A percentile compares a stretch with the other conserved stretches of the same genome.
These are phyloP conservation scores for Caenorhabditis doughertyi DNA, from an alignment of 2,888 invertebrate genomes.

Conservation along the genomic window DNA sequence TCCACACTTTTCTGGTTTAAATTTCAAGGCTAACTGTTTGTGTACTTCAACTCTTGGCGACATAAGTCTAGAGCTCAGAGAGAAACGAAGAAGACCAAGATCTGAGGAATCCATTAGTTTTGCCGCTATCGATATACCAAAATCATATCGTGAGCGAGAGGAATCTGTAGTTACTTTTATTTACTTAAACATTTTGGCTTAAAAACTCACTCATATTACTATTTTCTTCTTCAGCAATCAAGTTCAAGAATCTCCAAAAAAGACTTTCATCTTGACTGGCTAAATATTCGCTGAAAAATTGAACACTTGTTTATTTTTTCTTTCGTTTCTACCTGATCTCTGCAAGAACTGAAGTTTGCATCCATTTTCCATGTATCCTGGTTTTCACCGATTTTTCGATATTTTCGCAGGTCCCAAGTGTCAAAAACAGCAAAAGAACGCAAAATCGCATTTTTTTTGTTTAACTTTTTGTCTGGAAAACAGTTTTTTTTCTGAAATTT, in stretches of 20 bases:
- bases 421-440: background rate
- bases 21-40: background rate
- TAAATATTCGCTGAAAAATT: slow-evolving; percentile 31
- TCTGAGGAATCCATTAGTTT: slow-evolving; percentile 15
- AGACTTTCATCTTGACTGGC: background rate
- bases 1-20: background rate
- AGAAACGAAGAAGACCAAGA: slow-evolving; percentile 15
- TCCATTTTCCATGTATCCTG: slow-evolving; percentile 92
- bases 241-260: slow-evolving; percentile 37
- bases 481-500: background rate
- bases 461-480: background rate
- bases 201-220: background rate
- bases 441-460: background rate
- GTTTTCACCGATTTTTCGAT: background rate
- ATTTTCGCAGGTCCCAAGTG: background rate
- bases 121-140: slow-evolving; percentile 2
- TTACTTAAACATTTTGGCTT: background rate
- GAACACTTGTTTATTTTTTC: background rate
- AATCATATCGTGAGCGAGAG: background rate
- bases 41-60: slow-evolving; percentile 45
- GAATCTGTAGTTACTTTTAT: background rate
- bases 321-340: slow-evolving; percentile 89
- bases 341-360: slow-evolving; percentile 91
- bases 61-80: slow-evolving; percentile 25
- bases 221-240: background rate